Evolutionary conservation across 2,113 vertebrate species (phyloP).

Genomic region (Spheniscus mendiculus): DNA sequence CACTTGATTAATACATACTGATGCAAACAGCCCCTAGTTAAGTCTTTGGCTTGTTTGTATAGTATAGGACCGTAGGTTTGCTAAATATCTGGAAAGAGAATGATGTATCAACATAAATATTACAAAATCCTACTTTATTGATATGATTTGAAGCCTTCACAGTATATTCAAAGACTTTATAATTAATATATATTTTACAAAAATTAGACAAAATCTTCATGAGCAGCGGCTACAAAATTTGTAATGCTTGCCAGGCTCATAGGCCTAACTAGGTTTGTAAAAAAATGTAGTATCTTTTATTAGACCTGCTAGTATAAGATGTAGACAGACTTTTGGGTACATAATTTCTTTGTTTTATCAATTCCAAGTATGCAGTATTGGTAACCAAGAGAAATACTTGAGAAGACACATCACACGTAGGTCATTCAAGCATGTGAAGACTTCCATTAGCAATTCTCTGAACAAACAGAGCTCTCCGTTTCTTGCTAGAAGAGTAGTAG

Average conservation of each 20-base stretch:
- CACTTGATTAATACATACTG: background rate
- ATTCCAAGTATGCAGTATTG: background rate
- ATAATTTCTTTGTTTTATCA: background rate
- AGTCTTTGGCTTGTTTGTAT: background rate
- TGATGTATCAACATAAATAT: background rate
- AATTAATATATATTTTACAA: background rate
- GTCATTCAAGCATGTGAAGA: background rate
- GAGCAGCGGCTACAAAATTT: background rate
- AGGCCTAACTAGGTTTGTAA: background rate
- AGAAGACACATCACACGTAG: background rate
- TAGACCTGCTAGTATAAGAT: background rate
- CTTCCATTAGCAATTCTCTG: conserved; percentile 17
- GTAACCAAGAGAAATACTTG: background rate
- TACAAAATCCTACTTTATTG: background rate
- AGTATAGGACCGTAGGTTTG: background rate
- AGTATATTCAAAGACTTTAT: background rate
- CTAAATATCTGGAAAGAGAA: background rate
- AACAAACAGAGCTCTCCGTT: background rate
- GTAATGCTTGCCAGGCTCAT: background rate
- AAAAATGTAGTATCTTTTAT: background rate
- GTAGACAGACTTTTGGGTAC: background rate
- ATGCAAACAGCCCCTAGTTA: background rate
- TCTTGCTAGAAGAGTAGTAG: background rate
- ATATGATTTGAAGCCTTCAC: background rate
- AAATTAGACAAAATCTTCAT: background rate